Conservation (phyloP, 1,140 invertebrate species). For the Cepaea nemoralis region DNA sequence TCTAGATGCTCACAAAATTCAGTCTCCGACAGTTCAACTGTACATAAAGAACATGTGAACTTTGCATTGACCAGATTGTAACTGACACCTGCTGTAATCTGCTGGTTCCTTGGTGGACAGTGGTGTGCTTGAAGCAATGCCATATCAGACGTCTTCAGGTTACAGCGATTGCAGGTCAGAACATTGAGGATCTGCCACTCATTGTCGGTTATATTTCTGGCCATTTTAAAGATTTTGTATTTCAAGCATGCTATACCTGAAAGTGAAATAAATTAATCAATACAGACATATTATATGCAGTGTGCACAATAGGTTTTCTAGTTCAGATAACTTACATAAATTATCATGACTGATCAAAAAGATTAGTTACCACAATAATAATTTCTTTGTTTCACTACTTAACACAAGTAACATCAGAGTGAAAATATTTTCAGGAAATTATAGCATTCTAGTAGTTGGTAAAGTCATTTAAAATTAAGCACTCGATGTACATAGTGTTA, state of each 20-base stretch:
- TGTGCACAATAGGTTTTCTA: no score
- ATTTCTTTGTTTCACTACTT: no score
- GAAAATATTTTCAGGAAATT: no score
- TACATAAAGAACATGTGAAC: conserved; percentile 18
- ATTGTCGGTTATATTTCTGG: not conserved
- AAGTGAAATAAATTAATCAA: not conserved
- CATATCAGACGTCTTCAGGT: conserved; percentile 3
- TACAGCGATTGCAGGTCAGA: not conserved
- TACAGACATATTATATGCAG: no score
- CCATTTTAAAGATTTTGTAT: not conserved
- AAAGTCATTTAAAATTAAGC: no score
- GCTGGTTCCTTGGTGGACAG: not conserved
- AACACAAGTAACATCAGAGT: no score
- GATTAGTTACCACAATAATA: no score
- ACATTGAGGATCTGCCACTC: not conserved
- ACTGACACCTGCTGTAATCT: not conserved
- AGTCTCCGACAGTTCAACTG: not conserved
- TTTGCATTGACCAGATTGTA: not conserved
- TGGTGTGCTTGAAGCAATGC: conserved; percentile 6
- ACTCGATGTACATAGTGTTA: no score
- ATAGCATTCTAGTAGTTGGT: no score
- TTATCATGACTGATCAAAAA: no score
- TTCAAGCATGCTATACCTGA: not conserved
- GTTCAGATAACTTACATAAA: no score
- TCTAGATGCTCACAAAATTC: conserved; percentile 10